Evolutionary conservation across 2,113 vertebrate genomes (phyloP).

Genomic region (Sylvia atricapilla): DNA sequence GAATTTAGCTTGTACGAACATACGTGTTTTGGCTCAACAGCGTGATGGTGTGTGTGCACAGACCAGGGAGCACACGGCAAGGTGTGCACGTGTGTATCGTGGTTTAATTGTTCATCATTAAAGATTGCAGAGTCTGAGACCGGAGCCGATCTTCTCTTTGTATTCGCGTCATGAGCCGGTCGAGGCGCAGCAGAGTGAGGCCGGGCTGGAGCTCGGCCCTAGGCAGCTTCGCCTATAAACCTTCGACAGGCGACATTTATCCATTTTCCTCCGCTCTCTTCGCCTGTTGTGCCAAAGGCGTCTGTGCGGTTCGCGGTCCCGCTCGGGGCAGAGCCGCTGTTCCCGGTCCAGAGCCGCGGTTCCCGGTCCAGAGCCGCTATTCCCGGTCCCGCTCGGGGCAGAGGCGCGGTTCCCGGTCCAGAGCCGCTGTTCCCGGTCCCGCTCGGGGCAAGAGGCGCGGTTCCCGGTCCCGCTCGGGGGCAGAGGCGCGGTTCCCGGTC

Average conservation of each 20-base stretch:
- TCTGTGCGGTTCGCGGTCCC: too few species aligned
- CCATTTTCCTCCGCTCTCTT: background rate
- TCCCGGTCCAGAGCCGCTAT: too few species aligned
- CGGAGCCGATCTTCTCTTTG: background rate
- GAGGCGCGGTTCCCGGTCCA: too few species aligned
- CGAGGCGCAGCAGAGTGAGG: background rate
- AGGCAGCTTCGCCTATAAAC: background rate
- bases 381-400: too few species aligned
- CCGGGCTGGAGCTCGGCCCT: background rate
- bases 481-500: too few species aligned
- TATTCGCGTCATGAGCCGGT: background rate
- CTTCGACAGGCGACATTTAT: background rate
- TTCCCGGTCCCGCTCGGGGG: too few species aligned
- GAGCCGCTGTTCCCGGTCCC: too few species aligned
- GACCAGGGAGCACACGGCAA: background rate
- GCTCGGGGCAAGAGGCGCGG: too few species aligned
- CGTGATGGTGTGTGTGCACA: background rate
- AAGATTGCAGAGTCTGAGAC: background rate
- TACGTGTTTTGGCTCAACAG: rapidly evolving
- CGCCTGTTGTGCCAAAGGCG: rapidly evolving
- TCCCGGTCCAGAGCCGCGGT: too few species aligned
- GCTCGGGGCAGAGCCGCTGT: too few species aligned
- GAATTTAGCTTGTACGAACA: background rate
- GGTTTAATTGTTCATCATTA: background rate
- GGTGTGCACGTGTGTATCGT: background rate